Conservation (phyloP, 2,113 vertebrate species). For the Apodemus sylvaticus region DNA sequence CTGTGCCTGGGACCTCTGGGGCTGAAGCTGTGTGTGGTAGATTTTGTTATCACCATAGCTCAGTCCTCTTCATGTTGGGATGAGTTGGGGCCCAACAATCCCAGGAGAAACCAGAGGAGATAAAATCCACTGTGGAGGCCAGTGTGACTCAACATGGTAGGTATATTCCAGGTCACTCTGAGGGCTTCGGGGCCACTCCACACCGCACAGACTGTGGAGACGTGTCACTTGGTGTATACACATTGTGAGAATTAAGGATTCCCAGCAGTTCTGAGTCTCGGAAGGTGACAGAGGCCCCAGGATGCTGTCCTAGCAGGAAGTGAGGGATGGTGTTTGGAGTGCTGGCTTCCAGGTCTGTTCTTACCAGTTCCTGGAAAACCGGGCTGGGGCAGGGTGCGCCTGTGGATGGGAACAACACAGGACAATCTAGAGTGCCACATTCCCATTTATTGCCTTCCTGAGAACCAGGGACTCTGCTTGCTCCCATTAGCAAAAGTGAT, state of each 20-base stretch:
- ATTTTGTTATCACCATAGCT: not conserved
- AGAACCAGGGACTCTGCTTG: not conserved
- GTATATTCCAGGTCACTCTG: no score
- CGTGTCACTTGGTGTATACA: not conserved
- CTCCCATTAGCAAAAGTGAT: not conserved
- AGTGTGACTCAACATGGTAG: fast-evolving
- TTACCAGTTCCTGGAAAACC: fast-evolving
- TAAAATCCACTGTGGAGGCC: not conserved
- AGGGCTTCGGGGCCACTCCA: not conserved
- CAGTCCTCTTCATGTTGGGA: not conserved
- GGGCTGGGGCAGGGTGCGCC: no score
- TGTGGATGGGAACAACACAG: no score
- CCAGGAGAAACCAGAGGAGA: not conserved
- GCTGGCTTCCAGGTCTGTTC: no score
- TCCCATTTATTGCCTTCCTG: not conserved
- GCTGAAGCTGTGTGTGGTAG: fast-evolving
- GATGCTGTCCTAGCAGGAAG: fast-evolving
- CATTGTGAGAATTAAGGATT: fast-evolving
- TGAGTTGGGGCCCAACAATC: not conserved
- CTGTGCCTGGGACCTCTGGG: not conserved
- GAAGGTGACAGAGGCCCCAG: not conserved
- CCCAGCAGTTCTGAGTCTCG: not conserved
- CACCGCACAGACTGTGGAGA: no score
- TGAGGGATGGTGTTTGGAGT: fast-evolving
- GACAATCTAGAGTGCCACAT: not conserved